Evolutionary conservation across 1,140 invertebrate genomes (phyloP).

Genomic region (Ditylenchus dipsaci): DNA sequence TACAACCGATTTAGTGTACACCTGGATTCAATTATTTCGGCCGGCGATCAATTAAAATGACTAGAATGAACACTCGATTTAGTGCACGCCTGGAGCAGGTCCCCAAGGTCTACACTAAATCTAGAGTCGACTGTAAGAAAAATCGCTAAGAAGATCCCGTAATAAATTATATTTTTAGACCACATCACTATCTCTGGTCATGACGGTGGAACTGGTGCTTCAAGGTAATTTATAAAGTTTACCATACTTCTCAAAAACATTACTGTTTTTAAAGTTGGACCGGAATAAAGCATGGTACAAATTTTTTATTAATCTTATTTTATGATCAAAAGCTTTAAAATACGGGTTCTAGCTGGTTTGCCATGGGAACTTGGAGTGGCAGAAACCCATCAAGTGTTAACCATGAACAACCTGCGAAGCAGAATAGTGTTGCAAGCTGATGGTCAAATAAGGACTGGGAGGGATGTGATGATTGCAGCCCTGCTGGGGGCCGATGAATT

Average conservation of each 20-base stretch:
- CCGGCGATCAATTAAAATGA: too few relatives aligned
- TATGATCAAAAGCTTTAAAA: neutral
- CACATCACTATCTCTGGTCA: constrained; percentile 97
- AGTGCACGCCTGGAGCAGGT: too few relatives aligned
- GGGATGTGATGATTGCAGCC: constrained; percentile 92
- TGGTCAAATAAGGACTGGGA: constrained; percentile 79
- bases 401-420: constrained; percentile 88
- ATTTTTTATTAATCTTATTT: neutral
- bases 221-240: constrained; percentile 21
- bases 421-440: constrained; percentile 89
- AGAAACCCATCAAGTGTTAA: constrained; percentile 90
- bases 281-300: constrained; percentile 70
- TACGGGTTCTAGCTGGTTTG: constrained; percentile 69
- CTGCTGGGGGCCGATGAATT: constrained; percentile 94
- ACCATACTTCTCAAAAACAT: neutral
- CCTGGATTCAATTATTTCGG: too few relatives aligned
- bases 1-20: too few relatives aligned
- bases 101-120: too few relatives aligned
- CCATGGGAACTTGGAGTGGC: constrained; percentile 96
- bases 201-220: constrained; percentile 92
- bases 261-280: constrained; percentile 72
- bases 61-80: too few relatives aligned
- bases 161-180: constrained; percentile 66
- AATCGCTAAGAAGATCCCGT: too few relatives aligned
- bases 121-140: too few relatives aligned